Percentiles rank a stretch among this genome's conserved stretches.
Conservation (phyloP, 1,140 invertebrate genomes). For the Drosophila quadrilineata region DNA sequence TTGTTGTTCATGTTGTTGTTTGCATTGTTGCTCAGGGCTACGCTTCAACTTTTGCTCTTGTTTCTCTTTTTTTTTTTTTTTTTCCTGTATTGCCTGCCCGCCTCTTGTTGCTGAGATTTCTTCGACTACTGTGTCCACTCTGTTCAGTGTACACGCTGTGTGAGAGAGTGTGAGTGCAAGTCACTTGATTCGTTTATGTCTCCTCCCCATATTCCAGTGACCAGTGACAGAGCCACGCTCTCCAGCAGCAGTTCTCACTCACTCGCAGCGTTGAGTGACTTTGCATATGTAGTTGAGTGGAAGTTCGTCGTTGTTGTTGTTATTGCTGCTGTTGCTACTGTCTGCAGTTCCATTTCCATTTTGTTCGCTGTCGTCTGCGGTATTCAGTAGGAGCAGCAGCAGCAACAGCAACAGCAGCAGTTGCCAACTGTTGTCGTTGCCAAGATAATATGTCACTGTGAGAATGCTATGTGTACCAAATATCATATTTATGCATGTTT, state of each 20-base stretch:
- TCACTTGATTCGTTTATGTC: slow-evolving; percentile 38
- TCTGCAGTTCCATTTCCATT: slow-evolving; percentile 36
- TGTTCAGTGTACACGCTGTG: background rate
- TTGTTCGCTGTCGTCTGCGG: no score
- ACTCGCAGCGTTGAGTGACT: slow-evolving; percentile 41
- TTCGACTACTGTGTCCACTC: slow-evolving; percentile 18
- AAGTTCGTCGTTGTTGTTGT: no score
- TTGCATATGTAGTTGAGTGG: slow-evolving; percentile 53
- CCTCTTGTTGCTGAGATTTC: slow-evolving; percentile 56
- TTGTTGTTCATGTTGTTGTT: slow-evolving; percentile 23
- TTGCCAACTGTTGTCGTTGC: slow-evolving; percentile 14
- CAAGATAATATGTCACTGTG: background rate
- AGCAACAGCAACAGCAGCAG: slow-evolving; percentile 13
- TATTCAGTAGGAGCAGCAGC: no score
- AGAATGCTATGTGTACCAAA: background rate
- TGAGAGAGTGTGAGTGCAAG: background rate
- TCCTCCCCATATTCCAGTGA: slow-evolving; percentile 75
- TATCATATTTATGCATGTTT: slow-evolving; percentile 2
- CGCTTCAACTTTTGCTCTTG: slow-evolving; percentile 40
- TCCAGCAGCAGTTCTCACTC: slow-evolving; percentile 13
- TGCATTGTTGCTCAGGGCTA: slow-evolving; percentile 56
- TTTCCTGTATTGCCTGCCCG: slow-evolving; percentile 7
- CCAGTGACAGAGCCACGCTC: slow-evolving; percentile 40
- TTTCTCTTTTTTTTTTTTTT: slow-evolving; percentile 31
- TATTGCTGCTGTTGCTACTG: slow-evolving; percentile 14